A percentile compares a stretch with the other conserved stretches of the same genome.
Conservation (phyloP, 2,888 invertebrate species). For the Sympetrum striolatum region DNA sequence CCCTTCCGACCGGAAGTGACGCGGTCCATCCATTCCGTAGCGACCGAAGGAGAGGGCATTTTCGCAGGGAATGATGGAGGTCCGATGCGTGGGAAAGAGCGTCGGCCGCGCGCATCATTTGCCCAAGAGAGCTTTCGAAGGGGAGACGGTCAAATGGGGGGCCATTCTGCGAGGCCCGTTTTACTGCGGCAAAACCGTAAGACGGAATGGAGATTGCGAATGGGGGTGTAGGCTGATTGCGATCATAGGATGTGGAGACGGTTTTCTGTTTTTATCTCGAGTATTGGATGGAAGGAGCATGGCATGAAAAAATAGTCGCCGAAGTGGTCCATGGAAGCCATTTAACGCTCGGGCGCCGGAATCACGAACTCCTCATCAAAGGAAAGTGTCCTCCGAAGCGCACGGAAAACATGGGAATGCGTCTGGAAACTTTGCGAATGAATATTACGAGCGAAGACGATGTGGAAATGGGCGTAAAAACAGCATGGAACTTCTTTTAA, state of each 20-base stretch:
- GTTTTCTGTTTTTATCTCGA: not conserved
- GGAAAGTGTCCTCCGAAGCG: too few species aligned
- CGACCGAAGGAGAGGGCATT: not conserved
- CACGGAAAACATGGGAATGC: too few species aligned
- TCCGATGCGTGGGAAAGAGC: slow-evolving; percentile 23
- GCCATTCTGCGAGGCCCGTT: not conserved
- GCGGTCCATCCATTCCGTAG: not conserved
- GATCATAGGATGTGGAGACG: not conserved
- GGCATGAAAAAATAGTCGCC: not conserved
- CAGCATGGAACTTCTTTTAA: too few species aligned
- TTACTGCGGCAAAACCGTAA: slow-evolving; percentile 1
- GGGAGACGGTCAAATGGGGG: not conserved
- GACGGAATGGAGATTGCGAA: not conserved
- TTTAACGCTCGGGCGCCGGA: too few species aligned
- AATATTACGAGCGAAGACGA: too few species aligned
- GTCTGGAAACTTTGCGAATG: too few species aligned
- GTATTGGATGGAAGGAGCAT: not conserved
- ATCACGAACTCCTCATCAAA: too few species aligned
- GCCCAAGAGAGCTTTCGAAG: not conserved
- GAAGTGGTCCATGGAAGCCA: too few species aligned
- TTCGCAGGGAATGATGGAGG: slow-evolving; percentile 20
- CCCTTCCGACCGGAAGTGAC: slow-evolving; percentile 21
- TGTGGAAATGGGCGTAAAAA: too few species aligned
- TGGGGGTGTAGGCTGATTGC: not conserved
- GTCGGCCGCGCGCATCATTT: slow-evolving; percentile 26